These are phyloP conservation scores for Ochropacha duplaris DNA, from an alignment of 2,888 invertebrate genomes.

Conservation along the genomic window DNA sequence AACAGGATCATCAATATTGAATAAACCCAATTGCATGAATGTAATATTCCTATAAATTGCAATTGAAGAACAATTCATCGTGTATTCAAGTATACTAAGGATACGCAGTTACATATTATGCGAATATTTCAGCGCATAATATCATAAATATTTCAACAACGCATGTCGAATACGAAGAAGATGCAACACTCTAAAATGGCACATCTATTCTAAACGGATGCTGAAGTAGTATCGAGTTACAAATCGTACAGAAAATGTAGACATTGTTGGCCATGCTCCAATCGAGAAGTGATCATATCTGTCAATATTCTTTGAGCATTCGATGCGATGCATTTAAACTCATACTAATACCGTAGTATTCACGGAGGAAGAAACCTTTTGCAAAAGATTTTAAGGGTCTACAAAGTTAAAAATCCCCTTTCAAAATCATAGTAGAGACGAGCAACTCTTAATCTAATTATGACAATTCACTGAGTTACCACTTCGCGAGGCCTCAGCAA, in stretches of 20 bases:
- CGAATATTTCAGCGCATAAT: slow-evolving; percentile 57
- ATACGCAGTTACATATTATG: slow-evolving; percentile 36
- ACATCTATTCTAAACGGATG: slow-evolving; percentile 78
- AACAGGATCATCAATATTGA: slow-evolving; percentile 43
- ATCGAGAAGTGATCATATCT: slow-evolving; percentile 81
- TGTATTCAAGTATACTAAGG: slow-evolving; percentile 22
- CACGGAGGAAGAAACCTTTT: slow-evolving; percentile 35
- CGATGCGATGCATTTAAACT: slow-evolving; percentile 71
- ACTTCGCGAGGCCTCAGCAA: slow-evolving; percentile 63
- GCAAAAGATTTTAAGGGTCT: slow-evolving; percentile 20
- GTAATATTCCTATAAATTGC: slow-evolving; percentile 27
- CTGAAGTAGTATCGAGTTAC: slow-evolving; percentile 71
- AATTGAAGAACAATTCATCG: slow-evolving; percentile 30
- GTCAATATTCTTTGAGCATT: slow-evolving; percentile 78
- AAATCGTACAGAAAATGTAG: slow-evolving; percentile 78
- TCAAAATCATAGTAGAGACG: slow-evolving; percentile 49
- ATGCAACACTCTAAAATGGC: slow-evolving; percentile 71
- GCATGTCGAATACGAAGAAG: slow-evolving; percentile 66
- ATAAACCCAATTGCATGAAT: slow-evolving; percentile 39
- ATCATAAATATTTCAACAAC: slow-evolving; percentile 69
- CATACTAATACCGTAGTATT: slow-evolving; percentile 40
- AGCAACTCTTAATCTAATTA: slow-evolving; percentile 69
- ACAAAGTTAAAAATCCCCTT: slow-evolving; percentile 34
- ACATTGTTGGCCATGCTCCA: slow-evolving; percentile 77
- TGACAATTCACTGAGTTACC: slow-evolving; percentile 68